phyloP scores from a whole-genome alignment of 1,140 invertebrate species.

The Reticulitermes speratus region DNA sequence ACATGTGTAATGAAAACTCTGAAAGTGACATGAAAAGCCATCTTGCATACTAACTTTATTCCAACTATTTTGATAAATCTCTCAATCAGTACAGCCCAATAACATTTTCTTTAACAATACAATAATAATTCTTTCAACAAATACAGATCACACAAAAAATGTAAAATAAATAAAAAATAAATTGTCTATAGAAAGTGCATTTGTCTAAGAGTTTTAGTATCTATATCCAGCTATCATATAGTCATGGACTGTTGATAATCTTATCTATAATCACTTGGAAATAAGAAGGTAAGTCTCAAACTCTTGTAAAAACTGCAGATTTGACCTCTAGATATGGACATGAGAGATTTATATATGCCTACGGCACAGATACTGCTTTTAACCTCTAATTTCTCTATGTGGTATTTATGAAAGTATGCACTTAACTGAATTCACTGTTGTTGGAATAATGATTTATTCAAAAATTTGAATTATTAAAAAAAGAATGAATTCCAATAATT shows the following conservation, averaged over 20 bases:
- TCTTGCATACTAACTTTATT: not conserved
- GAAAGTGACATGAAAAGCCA: not conserved
- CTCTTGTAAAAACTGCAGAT: conserved; percentile 4
- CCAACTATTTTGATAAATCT: not conserved
- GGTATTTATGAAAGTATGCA: too few relatives aligned
- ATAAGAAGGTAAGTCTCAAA: not conserved
- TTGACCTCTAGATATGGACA: not conserved
- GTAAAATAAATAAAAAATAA: conserved; percentile 7
- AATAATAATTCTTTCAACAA: not conserved
- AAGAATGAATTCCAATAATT: not conserved
- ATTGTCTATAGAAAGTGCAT: not conserved
- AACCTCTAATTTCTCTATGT: too few relatives aligned
- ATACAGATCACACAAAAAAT: not conserved
- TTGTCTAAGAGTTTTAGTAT: not conserved
- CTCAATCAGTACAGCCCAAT: not conserved
- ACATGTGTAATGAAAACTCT: not conserved
- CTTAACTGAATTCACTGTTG: not conserved
- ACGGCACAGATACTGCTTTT: too few relatives aligned
- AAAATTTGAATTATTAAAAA: not conserved
- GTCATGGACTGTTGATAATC: not conserved
- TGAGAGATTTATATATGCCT: not conserved
- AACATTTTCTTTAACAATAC: not conserved
- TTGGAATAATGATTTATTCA: not conserved
- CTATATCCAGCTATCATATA: not conserved
- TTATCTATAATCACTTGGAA: not conserved